These are phyloP conservation scores for Acomys russatus DNA, from an alignment of 2,797 vertebrate genomes.

Conservation along the genomic window DNA sequence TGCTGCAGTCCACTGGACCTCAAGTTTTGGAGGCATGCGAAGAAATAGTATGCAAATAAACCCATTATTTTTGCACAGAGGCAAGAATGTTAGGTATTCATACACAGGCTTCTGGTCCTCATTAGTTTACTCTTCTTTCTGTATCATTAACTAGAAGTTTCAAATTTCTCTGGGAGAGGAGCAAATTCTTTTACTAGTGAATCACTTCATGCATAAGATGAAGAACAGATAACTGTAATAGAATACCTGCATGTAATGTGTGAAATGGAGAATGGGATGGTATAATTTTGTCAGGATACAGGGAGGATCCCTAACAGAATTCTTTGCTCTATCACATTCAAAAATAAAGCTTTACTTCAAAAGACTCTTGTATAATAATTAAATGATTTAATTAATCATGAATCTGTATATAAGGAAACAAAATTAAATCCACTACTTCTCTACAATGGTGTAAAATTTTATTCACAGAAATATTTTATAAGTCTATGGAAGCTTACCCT, in stretches of 20 bases:
- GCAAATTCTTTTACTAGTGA: not conserved
- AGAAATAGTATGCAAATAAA: not conserved
- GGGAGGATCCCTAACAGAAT: not conserved
- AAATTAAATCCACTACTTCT: not conserved
- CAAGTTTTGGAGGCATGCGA: not conserved
- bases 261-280: accelerated
- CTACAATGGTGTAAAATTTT: not conserved
- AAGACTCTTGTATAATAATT: not conserved
- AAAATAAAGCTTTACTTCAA: not conserved
- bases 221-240: not conserved
- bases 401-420: not conserved
- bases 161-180: not conserved
- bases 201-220: not conserved
- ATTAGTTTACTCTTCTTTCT: not conserved
- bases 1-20: not conserved
- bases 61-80: not conserved
- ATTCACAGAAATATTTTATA: not conserved
- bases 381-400: not conserved
- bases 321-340: not conserved
- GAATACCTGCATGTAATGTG: not conserved
- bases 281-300: not conserved
- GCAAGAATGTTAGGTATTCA: not conserved
- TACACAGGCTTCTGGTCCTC: not conserved
- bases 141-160: not conserved
- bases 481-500: not conserved